Evolutionary conservation across 2,888 invertebrate species (phyloP).

Genomic region (Ormia ochracea): DNA sequence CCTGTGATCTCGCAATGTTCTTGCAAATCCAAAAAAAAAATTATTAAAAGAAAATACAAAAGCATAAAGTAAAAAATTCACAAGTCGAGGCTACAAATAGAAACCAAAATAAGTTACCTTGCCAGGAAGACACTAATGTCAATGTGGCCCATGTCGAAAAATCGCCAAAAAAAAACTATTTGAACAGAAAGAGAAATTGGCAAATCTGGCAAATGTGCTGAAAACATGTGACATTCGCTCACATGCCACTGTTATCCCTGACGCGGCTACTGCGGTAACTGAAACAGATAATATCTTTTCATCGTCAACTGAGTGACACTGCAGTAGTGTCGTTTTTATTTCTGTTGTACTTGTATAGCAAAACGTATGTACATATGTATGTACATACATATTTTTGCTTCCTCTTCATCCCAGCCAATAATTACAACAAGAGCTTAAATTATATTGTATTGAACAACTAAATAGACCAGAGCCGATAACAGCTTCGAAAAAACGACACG

Average conservation of each 20-base stretch:
- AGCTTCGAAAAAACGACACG: neutral
- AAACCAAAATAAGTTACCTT: no score
- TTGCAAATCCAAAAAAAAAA: no score
- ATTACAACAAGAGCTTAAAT: constrained; percentile 4
- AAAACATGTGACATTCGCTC: constrained; percentile 50
- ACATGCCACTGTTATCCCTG: neutral
- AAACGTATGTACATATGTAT: constrained; percentile 27
- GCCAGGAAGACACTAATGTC: no score
- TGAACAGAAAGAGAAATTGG: neutral
- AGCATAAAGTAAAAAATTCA: no score
- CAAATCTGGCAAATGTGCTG: neutral
- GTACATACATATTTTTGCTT: no score
- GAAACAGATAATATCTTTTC: constrained; percentile 11
- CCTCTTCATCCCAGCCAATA: neutral
- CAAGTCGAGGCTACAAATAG: no score
- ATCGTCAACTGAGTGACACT: constrained; percentile 18
- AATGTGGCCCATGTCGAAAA: neutral
- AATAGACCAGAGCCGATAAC: constrained; percentile 29
- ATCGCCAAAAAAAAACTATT: neutral
- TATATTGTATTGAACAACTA: constrained; percentile 27
- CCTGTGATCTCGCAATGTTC: no score
- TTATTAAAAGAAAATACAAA: no score
- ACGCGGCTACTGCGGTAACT: constrained; percentile 17
- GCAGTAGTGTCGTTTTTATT: constrained; percentile 14
- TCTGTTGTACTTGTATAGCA: neutral